A percentile compares a stretch with the other conserved stretches of the same genome.
Evolutionary conservation across 2,113 vertebrate species (phyloP).

Genomic region (Heterochromis multidens): DNA sequence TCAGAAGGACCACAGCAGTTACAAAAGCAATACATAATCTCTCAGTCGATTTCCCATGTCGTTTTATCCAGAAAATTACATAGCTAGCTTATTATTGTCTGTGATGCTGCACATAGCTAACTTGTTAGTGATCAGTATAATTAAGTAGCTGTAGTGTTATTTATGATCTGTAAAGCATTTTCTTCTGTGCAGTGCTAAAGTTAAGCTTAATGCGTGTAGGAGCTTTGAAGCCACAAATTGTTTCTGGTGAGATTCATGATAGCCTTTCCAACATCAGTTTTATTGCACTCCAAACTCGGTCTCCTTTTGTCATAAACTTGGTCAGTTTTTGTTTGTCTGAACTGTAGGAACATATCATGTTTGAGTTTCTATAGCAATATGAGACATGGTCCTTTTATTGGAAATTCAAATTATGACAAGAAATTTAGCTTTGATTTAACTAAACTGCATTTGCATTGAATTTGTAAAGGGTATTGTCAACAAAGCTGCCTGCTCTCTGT

Average conservation of each 20-base stretch:
- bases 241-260: background rate
- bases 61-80: background rate
- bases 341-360: background rate
- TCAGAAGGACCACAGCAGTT: too few relatives aligned
- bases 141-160: background rate
- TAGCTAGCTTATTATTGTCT: background rate
- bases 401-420: conserved; percentile 3
- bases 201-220: background rate
- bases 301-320: conserved; percentile 9
- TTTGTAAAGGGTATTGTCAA: background rate
- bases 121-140: background rate
- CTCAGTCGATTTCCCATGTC: background rate
- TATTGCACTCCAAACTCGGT: background rate
- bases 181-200: background rate
- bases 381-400: background rate
- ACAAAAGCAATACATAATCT: background rate
- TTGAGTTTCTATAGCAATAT: background rate
- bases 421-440: background rate
- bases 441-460: background rate
- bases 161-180: background rate
- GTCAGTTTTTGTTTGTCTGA: background rate
- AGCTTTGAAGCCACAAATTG: background rate
- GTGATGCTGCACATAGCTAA: background rate
- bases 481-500: background rate
- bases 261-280: background rate